Evolutionary conservation across 2,888 invertebrate species (phyloP), one percentile per base, ranked within the genome.

Genomic region (Mellilla xanthometata): DNA sequence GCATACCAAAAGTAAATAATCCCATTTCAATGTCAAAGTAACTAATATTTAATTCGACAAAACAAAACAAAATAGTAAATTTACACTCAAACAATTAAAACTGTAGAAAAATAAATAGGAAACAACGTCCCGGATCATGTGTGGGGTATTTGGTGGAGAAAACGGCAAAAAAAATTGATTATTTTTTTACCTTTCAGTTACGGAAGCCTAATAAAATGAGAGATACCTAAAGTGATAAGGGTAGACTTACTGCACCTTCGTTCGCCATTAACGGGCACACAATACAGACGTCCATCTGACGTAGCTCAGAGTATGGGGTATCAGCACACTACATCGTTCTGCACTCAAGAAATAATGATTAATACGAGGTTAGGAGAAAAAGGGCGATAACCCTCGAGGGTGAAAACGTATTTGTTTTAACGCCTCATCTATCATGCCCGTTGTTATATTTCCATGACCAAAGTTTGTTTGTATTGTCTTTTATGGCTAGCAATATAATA

Each of bases 281-380:
- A 31, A 47, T 40, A 48, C 36, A 36, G 32, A 27, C 23, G 41
- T 30, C 46, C 31, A 47, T 39, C 38, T 31, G 11, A 29, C 26
- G 38, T 44, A 39, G 41, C 48, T n/a, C 44, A 45, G 30, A 34
- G 40, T 38, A 36, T 34, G 31, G 32, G 26, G 26, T 52, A 56
- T 48, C 58, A 65, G 62, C 56, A 43, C 39, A 57, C 64, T 62
- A 87, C 86, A 86, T 58, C 75, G 72, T 68, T 86, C 75, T 56
- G 80, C 86, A 86, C 86, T 87, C 72, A 75, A 65, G 67, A 67
- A 72, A 72, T 68, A 75, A 78, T 81, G 83, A 82, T 83, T 80
- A 83, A 84, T 79, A 73, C 63, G 62, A 58, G 58, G 54, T 48
- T 47, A 63, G 56, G 56, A 54, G 60, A 69, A 65, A 63, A 57